Percentiles rank a stretch among this genome's conserved stretches.
Evolutionary conservation across 2,113 vertebrate genomes (phyloP).

Genomic region (Psittacula cyanocephala): DNA sequence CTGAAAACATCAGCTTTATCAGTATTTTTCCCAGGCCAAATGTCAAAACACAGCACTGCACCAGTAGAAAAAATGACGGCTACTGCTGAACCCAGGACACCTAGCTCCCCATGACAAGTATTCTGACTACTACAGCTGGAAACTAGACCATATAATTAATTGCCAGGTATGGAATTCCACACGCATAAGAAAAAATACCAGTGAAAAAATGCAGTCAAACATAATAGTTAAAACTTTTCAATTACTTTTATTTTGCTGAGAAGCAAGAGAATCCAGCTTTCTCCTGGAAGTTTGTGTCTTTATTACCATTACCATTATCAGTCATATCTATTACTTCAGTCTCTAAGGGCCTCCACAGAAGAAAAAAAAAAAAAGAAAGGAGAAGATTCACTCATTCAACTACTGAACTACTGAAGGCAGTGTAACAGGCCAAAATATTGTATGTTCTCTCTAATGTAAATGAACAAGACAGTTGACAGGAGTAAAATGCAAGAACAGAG

Average conservation of each 20-base stretch:
- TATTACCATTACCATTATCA: not conserved
- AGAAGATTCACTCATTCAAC: not conserved
- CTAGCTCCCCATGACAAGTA: not conserved
- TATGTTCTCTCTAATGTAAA: not conserved
- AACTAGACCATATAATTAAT: not conserved
- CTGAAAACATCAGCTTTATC: too few relatives aligned
- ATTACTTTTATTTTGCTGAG: not conserved
- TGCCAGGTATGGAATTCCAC: not conserved
- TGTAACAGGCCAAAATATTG: not conserved
- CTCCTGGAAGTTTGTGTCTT: not conserved
- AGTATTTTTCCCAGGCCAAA: too few relatives aligned
- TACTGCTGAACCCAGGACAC: too few relatives aligned
- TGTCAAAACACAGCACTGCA: too few relatives aligned
- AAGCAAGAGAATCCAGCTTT: not conserved
- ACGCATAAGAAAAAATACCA: not conserved
- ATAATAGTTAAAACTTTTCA: not conserved
- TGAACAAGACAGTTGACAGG: not conserved
- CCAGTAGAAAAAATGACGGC: too few relatives aligned
- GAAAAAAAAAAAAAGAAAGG: not conserved
- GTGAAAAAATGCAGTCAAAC: not conserved
- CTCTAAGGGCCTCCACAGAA: fast-evolving
- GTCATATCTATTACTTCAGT: not conserved
- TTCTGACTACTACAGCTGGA: not conserved
- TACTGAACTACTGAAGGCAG: not conserved
- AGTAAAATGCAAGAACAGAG: not conserved